Conservation (phyloP, 2,797 vertebrate species). For the Halcyon badia region DNA sequence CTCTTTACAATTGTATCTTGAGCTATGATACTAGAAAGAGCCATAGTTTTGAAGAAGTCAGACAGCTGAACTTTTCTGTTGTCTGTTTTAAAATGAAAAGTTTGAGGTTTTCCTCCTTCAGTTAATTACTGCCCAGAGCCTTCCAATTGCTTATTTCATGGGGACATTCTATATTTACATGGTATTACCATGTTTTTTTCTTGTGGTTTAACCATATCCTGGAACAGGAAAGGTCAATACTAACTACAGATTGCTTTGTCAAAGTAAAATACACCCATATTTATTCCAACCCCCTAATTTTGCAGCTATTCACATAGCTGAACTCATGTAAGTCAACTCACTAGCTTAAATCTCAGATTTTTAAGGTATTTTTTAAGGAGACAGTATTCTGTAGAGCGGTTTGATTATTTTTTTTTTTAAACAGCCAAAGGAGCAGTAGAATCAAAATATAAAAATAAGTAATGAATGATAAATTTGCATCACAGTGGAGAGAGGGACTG, state of each 20-base stretch:
- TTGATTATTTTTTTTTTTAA: background rate
- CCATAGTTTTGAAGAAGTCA: background rate
- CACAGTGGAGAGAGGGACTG: background rate
- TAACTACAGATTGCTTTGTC: constrained; percentile 71
- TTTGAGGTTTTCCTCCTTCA: constrained; percentile 40
- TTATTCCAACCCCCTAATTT: constrained; percentile 51
- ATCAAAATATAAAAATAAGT: background rate
- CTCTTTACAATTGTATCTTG: background rate
- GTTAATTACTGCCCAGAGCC: constrained; percentile 40
- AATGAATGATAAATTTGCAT: background rate
- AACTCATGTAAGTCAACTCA: background rate
- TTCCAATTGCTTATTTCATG: constrained; percentile 49
- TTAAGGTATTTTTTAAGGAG: background rate
- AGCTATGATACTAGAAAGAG: background rate
- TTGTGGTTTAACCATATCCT: constrained; percentile 64
- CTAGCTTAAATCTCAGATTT: background rate
- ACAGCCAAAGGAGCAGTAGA: background rate
- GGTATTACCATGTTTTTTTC: constrained; percentile 18
- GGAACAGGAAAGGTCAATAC: constrained; percentile 37
- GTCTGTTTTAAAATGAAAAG: constrained; percentile 19
- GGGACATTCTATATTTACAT: constrained; percentile 70
- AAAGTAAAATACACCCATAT: background rate
- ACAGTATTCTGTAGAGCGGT: no score
- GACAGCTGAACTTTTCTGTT: background rate
- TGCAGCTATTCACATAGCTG: background rate